Percentiles rank a stretch among this genome's conserved stretches.
Conservation (phyloP, 23 tunicate species). For the Halocynthia aurantium region DNA sequence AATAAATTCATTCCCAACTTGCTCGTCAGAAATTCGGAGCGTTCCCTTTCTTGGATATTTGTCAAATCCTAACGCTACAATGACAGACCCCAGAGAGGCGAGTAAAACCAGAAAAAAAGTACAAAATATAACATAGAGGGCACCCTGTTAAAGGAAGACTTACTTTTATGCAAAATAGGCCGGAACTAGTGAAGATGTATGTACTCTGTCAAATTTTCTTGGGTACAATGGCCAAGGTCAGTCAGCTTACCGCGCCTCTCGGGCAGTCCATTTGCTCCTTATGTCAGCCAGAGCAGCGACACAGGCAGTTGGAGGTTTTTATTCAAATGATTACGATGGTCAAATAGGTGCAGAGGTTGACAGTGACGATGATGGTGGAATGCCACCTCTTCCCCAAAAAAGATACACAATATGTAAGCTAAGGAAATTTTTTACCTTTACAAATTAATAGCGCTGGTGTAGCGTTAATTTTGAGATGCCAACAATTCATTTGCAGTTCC, state of each 20-base stretch:
- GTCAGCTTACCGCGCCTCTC: conserved; percentile 54
- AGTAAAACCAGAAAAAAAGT: not conserved
- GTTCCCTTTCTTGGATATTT: conserved; percentile 18
- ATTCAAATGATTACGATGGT: conserved; percentile 8
- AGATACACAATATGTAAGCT: conserved; percentile 30
- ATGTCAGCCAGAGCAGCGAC: conserved; percentile 24
- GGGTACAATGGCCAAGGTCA: not conserved
- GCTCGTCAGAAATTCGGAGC: conserved; percentile 27
- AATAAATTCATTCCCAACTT: conserved; percentile 43
- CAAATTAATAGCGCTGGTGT: not conserved
- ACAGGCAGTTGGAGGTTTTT: not conserved
- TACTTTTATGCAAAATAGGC: conserved; percentile 7
- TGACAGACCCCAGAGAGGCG: not conserved
- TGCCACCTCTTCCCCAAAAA: conserved; percentile 25
- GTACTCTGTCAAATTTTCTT: conserved; percentile 1
- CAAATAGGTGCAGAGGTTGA: conserved; percentile 42
- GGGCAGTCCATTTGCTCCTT: conserved; percentile 46
- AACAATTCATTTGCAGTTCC: conserved; percentile 34
- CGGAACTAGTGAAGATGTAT: not conserved
- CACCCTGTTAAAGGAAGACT: not conserved
- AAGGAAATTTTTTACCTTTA: not conserved
- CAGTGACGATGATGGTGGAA: conserved; percentile 78
- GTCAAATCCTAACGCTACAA: not conserved
- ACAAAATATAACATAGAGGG: not conserved
- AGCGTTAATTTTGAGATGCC: not conserved